A percentile compares a stretch with the other conserved stretches of the same genome.
Conservation (phyloP, 2,888 invertebrate species). For the Phaedon cochleariae region DNA sequence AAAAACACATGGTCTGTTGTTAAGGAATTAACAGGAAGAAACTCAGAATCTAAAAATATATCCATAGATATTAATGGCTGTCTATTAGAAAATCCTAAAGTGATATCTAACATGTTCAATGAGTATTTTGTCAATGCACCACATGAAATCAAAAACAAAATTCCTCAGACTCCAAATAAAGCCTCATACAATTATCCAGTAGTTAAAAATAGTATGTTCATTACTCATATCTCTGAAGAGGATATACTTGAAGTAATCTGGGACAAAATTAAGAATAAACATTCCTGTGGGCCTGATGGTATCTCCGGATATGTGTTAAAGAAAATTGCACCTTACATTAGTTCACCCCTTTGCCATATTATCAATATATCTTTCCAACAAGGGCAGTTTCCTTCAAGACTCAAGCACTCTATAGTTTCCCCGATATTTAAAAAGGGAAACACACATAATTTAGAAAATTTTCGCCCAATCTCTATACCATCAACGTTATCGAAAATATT, state of each 20-base stretch:
- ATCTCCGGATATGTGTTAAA: not conserved
- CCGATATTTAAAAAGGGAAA: not conserved
- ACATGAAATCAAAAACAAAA: too few relatives aligned
- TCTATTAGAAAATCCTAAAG: too few relatives aligned
- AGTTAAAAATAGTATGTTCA: too few relatives aligned
- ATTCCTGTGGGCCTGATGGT: not conserved
- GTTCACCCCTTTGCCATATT: not conserved
- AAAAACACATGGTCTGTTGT: not conserved
- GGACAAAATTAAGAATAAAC: too few relatives aligned
- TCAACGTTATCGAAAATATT: slow-evolving; percentile 3
- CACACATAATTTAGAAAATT: slow-evolving; percentile 3
- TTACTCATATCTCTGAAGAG: too few relatives aligned
- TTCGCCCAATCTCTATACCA: slow-evolving; percentile 1
- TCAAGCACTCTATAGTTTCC: not conserved
- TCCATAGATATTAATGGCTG: not conserved
- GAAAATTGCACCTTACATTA: not conserved
- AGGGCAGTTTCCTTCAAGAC: slow-evolving; percentile 7
- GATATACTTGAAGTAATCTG: too few relatives aligned
- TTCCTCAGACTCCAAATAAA: too few relatives aligned
- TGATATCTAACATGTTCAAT: too few relatives aligned
- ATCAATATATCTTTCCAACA: slow-evolving; percentile 5
- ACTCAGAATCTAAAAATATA: not conserved
- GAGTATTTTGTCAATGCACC: too few relatives aligned
- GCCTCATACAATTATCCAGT: too few relatives aligned
- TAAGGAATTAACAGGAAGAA: not conserved